These are phyloP conservation scores for Camelus dromedarius DNA, from an alignment of 2,113 vertebrate species.

Conservation along the genomic window DNA sequence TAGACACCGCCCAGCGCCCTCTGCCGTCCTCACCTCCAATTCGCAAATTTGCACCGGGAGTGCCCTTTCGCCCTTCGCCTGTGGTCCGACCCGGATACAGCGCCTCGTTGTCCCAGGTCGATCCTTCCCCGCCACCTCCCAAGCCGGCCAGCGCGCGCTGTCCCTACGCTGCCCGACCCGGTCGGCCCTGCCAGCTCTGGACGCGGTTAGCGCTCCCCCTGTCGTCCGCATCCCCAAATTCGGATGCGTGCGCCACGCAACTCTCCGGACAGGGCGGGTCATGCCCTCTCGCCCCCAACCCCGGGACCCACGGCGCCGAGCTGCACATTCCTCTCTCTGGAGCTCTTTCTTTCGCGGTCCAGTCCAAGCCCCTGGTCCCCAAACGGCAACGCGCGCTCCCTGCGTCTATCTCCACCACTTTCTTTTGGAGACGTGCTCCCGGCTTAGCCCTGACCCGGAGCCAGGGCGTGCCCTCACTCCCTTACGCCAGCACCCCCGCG, in stretches of 20 bases:
- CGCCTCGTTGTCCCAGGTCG: fast-evolving
- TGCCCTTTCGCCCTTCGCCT: background rate
- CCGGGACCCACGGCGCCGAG: fast-evolving
- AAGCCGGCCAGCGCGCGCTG: fast-evolving
- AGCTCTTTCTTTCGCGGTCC: background rate
- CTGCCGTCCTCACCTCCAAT: background rate
- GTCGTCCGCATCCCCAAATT: background rate
- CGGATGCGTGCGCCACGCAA: fast-evolving
- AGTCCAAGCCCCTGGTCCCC: background rate
- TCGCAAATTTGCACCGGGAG: background rate
- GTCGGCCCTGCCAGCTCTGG: background rate
- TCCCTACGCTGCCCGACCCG: fast-evolving
- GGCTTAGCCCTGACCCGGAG: fast-evolving
- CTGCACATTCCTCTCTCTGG: fast-evolving
- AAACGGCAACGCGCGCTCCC: fast-evolving
- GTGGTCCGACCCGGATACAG: background rate
- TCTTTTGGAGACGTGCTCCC: background rate
- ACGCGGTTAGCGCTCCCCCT: background rate
- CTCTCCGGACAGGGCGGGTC: fast-evolving
- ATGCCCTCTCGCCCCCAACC: background rate
- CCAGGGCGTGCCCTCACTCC: background rate
- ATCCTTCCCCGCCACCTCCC: too few species aligned
- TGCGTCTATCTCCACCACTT: background rate
- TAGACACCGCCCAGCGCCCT: background rate
- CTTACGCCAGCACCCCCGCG: background rate